A percentile compares a stretch with the other conserved stretches of the same genome.
Evolutionary conservation across 2,888 invertebrate species (phyloP).

Genomic region (Apamea anceps): DNA sequence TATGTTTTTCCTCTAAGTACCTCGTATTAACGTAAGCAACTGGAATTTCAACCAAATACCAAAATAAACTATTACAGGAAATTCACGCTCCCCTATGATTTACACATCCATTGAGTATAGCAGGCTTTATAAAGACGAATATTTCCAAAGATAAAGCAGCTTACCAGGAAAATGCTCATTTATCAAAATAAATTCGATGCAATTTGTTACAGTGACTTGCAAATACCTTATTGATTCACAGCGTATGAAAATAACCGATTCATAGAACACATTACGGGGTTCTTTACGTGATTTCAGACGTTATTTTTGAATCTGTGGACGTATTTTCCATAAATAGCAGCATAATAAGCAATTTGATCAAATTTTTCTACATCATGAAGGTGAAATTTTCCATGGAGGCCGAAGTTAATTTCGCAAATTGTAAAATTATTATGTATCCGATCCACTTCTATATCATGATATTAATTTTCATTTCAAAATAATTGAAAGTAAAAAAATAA

Average conservation of each 20-base stretch:
- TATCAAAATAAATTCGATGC: constrained; percentile 69
- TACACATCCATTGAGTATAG: constrained; percentile 24
- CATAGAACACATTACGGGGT: constrained; percentile 39
- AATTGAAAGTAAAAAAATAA: too few species aligned
- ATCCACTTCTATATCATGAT: neutral
- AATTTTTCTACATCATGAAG: neutral
- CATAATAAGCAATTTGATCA: constrained; percentile 41
- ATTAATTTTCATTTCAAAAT: too few species aligned
- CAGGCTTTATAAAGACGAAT: constrained; percentile 55
- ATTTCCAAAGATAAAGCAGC: constrained; percentile 60
- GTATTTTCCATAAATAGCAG: constrained; percentile 34
- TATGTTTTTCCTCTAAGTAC: neutral
- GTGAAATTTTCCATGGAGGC: neutral
- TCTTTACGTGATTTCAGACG: constrained; percentile 22
- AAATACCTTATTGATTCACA: constrained; percentile 56
- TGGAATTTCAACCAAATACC: constrained; percentile 21
- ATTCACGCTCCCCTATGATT: constrained; percentile 35
- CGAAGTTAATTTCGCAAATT: neutral
- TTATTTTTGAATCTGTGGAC: constrained; percentile 49
- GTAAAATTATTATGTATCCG: neutral
- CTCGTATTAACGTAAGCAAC: neutral
- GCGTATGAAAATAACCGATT: constrained; percentile 62
- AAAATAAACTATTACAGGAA: constrained; percentile 36
- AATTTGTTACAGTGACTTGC: constrained; percentile 74
- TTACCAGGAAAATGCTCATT: constrained; percentile 65